Evolutionary conservation across 2,797 vertebrate genomes (phyloP).

Genomic region (Silurus lanzhouensis): DNA sequence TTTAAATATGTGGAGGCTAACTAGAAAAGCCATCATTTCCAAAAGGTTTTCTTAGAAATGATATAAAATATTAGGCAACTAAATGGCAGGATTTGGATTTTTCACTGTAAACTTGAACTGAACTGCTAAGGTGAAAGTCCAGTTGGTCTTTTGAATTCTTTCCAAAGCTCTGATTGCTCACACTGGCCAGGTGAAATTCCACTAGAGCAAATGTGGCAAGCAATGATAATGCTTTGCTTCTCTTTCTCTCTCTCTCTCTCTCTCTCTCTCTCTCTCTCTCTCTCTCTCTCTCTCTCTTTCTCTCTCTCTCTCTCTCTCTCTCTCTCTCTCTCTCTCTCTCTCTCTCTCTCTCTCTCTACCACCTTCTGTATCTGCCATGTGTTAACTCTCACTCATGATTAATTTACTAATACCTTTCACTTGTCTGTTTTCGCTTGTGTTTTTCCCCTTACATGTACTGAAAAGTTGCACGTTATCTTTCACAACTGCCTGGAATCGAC

Average conservation of each 20-base stretch:
- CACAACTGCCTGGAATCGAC: not conserved
- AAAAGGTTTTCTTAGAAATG: not conserved
- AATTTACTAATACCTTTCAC: slow-evolving; percentile 31
- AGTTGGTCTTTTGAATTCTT: slow-evolving; percentile 8
- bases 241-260: not conserved
- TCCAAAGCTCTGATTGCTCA: slow-evolving; percentile 31
- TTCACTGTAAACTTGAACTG: slow-evolving; percentile 14
- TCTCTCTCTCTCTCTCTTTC: not conserved
- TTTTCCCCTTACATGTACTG: not conserved
- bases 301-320: no score
- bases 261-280: not conserved
- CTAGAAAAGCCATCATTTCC: not conserved
- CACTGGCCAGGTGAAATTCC: slow-evolving; percentile 37
- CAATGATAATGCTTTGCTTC: not conserved
- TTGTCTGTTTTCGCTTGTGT: not conserved
- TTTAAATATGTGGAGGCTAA: not conserved
- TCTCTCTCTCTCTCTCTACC: not conserved
- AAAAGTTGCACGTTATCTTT: not conserved
- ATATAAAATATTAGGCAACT: not conserved
- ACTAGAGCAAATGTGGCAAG: slow-evolving; percentile 40
- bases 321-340: not conserved
- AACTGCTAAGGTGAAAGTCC: slow-evolving; percentile 49
- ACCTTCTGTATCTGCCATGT: not conserved
- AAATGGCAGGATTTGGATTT: not conserved
- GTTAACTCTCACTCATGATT: slow-evolving; percentile 28